A percentile compares a stretch with the other conserved stretches of the same genome.
These are phyloP conservation scores for Tetragonula clypearis DNA, from an alignment of 1,140 invertebrate genomes.

Conservation along the genomic window DNA sequence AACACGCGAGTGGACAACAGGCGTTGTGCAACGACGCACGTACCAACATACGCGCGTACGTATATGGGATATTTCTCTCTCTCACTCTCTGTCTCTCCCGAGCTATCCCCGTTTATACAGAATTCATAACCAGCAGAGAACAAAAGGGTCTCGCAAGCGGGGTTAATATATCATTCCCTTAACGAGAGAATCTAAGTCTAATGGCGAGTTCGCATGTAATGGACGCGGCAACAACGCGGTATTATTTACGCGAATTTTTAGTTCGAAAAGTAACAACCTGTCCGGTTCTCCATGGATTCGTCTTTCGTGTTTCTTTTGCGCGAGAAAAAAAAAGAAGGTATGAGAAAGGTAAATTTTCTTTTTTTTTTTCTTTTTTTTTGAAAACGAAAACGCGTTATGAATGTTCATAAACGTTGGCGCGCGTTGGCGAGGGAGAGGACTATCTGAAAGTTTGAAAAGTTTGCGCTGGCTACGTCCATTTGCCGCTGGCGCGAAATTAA, in stretches of 20 bases:
- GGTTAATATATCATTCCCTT: slow-evolving; percentile 42
- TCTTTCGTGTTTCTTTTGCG: neutral
- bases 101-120: slow-evolving; percentile 27
- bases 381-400: neutral
- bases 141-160: slow-evolving; percentile 22
- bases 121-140: slow-evolving; percentile 39
- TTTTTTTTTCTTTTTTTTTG: too few species aligned
- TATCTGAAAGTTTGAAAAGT: slow-evolving; percentile 26
- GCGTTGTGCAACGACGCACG: neutral
- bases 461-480: slow-evolving; percentile 39
- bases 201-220: slow-evolving; percentile 3
- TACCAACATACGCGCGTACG: neutral
- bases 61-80: neutral
- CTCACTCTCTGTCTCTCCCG: neutral
- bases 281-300: neutral
- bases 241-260: slow-evolving; percentile 8
- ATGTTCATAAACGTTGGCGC: neutral
- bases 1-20: neutral
- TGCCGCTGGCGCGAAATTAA: slow-evolving; percentile 51
- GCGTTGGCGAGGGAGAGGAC: neutral
- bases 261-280: neutral
- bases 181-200: slow-evolving; percentile 2
- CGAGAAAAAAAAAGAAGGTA: neutral
- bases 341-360: neutral
- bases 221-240: slow-evolving; percentile 6